Conservation (phyloP, 2,113 vertebrate genomes). For the Leuciscus idus region DNA sequence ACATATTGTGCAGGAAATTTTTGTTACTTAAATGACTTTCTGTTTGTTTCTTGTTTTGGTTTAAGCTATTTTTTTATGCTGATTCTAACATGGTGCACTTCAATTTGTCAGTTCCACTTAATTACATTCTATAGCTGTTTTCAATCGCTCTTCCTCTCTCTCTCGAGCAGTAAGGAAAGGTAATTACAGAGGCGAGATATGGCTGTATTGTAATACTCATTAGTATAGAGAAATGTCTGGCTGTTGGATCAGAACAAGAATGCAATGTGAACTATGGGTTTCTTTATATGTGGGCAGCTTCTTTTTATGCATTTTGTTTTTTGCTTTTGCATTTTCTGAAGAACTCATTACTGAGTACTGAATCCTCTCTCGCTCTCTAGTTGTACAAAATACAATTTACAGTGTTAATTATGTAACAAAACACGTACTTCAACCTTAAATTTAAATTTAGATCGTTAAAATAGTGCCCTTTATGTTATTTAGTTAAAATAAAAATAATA, state of each 20-base stretch:
- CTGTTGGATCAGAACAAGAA: neutral
- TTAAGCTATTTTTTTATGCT: conserved; percentile 4
- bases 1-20: neutral
- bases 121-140: conserved; percentile 34
- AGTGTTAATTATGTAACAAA: too few species aligned
- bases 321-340: too few species aligned
- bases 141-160: conserved; percentile 8
- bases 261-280: neutral
- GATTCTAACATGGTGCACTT: conserved; percentile 18
- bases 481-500: neutral
- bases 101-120: conserved; percentile 28
- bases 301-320: neutral
- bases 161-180: neutral
- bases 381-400: too few species aligned
- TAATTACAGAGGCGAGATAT: conserved; percentile 44
- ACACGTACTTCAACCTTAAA: too few species aligned
- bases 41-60: neutral
- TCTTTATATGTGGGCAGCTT: neutral
- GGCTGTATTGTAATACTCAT: conserved; percentile 14
- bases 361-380: too few species aligned
- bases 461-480: neutral
- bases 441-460: neutral
- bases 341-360: too few species aligned
- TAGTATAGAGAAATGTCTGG: conserved; percentile 1
- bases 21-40: neutral